These are phyloP conservation scores for Callipepla squamata DNA, from an alignment of 2,113 vertebrate species.

Conservation along the genomic window DNA sequence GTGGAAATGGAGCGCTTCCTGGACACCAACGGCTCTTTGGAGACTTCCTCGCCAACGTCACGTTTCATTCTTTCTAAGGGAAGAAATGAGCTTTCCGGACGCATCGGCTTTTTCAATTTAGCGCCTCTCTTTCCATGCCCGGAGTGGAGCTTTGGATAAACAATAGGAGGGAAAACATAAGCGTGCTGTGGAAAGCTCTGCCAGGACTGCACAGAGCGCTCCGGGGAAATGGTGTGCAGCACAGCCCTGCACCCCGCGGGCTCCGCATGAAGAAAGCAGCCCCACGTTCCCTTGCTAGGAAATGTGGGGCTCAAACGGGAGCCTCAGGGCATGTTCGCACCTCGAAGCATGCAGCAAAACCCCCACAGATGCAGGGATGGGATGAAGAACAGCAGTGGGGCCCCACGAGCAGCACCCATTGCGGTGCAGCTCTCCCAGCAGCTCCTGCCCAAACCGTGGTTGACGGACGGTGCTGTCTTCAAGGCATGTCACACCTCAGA, in stretches of 20 bases:
- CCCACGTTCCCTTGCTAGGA: background rate
- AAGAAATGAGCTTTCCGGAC: conserved; percentile 16
- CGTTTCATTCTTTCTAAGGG: conserved; percentile 33
- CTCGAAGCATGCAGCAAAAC: background rate
- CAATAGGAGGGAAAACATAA: background rate
- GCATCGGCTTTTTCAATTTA: conserved; percentile 51
- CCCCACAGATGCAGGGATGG: too few species aligned
- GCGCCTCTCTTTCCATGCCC: conserved; percentile 39
- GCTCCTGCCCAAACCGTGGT: background rate
- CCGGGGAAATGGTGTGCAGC: background rate
- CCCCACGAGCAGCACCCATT: background rate
- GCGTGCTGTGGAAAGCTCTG: rapidly evolving
- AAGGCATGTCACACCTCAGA: conserved; percentile 33
- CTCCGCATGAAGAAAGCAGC: background rate
- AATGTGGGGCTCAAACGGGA: background rate
- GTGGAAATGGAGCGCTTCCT: conserved; percentile 46
- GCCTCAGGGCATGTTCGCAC: background rate
- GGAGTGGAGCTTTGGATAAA: background rate
- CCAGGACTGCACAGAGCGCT: background rate
- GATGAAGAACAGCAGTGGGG: background rate
- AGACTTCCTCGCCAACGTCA: conserved; percentile 44
- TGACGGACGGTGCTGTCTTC: background rate
- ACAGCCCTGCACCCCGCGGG: background rate
- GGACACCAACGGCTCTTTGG: conserved; percentile 17
- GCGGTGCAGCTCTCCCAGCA: background rate